phyloP scores from a whole-genome alignment of 2,113 vertebrate species.

The Myotis davidii region DNA sequence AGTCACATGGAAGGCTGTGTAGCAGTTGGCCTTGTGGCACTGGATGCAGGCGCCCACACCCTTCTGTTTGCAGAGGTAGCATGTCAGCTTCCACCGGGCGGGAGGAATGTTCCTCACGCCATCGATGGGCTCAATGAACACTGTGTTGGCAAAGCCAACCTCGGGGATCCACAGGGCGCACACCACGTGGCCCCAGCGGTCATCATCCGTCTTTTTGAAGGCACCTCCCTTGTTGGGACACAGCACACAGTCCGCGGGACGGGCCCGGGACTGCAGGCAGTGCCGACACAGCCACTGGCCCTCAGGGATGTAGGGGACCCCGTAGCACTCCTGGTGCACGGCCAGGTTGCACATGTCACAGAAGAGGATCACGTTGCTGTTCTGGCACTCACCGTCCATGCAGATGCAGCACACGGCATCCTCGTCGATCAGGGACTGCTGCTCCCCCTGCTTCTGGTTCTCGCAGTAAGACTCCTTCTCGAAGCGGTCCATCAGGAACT shows the following conservation, averaged over 20 bases:
- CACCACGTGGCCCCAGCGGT: conserved; percentile 97
- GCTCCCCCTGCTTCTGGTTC: conserved; percentile 93
- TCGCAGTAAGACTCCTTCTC: conserved; percentile 96
- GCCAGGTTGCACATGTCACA: conserved; percentile 97
- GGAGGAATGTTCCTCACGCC: conserved; percentile 96
- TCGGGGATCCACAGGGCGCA: conserved; percentile 99
- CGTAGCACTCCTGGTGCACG: conserved; percentile 99
- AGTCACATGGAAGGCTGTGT: conserved; percentile 98
- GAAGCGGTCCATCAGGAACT: conserved; percentile 97
- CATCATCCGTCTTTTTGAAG: conserved; percentile 97
- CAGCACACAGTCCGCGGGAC: conserved; percentile 93
- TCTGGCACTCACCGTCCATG: conserved; percentile 96
- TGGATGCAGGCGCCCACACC: conserved; percentile 98
- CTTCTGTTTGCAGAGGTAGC: conserved; percentile 99
- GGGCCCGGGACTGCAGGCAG: conserved; percentile 93
- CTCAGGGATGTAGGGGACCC: conserved; percentile 98
- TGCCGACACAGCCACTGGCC: conserved; percentile 98
- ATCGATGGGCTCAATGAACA: conserved; percentile 98
- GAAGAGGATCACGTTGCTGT: conserved; percentile 98
- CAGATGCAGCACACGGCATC: conserved; percentile 98
- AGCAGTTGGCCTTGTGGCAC: conserved; percentile 99
- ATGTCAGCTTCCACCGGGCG: conserved; percentile 98
- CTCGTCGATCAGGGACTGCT: conserved; percentile 92
- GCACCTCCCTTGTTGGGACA: conserved; percentile 98
- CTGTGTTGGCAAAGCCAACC: conserved; percentile 97